These are phyloP conservation scores for Stigmatopora argus DNA, from an alignment of 2,113 vertebrate species.

Conservation along the genomic window DNA sequence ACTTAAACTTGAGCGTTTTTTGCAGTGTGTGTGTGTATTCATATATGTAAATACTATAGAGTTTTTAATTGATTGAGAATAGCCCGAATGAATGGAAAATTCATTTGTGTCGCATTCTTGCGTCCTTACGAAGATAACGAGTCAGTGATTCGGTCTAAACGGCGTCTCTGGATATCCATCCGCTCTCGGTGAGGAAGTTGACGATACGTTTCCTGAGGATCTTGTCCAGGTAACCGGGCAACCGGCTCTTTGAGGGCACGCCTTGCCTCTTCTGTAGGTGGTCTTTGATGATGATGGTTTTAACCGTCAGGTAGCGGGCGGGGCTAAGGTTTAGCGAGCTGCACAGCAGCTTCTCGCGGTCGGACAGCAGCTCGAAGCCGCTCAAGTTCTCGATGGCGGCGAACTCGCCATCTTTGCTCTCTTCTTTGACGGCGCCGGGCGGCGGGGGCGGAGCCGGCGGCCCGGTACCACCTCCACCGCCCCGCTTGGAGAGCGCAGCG, in stretches of 20 bases:
- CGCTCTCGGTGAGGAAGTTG: constrained; percentile 92
- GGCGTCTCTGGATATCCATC: constrained; percentile 92
- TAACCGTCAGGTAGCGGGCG: constrained; percentile 89
- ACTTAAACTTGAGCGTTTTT: no score
- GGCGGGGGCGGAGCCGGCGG: constrained; percentile 37
- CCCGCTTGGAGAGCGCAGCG: constrained; percentile 74
- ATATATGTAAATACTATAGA: no score
- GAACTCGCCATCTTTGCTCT: constrained; percentile 86
- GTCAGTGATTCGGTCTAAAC: constrained; percentile 69
- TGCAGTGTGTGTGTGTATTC: no score
- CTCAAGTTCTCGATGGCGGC: constrained; percentile 88
- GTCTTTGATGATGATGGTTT: constrained; percentile 97
- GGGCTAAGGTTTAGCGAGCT: constrained; percentile 88
- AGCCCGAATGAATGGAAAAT: no score
- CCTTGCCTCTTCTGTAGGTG: constrained; percentile 95
- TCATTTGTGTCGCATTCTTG: no score
- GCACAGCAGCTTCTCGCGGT: constrained; percentile 92
- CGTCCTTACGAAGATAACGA: not conserved
- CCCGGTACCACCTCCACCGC: constrained; percentile 50
- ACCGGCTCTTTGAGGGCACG: constrained; percentile 90
- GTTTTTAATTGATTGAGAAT: no score
- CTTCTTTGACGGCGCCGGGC: constrained; percentile 74
- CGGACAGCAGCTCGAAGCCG: constrained; percentile 90
- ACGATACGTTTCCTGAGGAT: constrained; percentile 94
- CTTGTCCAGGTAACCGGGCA: constrained; percentile 93